These are phyloP conservation scores for Lypha dubia DNA, from an alignment of 2,888 invertebrate species.

Conservation along the genomic window DNA sequence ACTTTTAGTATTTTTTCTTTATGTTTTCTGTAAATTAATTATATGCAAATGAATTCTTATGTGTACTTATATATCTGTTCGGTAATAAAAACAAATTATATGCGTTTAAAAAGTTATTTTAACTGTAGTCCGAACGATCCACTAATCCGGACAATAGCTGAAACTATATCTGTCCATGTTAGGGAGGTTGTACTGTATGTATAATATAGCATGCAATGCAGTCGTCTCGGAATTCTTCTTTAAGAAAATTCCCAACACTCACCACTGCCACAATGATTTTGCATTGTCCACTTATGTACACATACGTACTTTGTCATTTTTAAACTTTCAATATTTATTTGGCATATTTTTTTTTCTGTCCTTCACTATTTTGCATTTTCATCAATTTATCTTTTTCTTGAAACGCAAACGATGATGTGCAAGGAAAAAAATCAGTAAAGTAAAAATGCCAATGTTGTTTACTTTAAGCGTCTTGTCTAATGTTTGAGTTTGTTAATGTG, in stretches of 20 bases:
- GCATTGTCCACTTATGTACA: slow-evolving; percentile 80
- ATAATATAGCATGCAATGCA: neutral
- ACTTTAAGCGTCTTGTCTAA: slow-evolving; percentile 65
- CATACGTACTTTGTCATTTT: slow-evolving; percentile 53
- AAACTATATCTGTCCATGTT: too few relatives aligned
- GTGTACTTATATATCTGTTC: too few relatives aligned
- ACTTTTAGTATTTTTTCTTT: too few relatives aligned
- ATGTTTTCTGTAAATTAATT: too few relatives aligned
- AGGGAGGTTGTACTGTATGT: too few relatives aligned
- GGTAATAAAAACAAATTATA: too few relatives aligned
- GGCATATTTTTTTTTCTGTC: slow-evolving; percentile 52
- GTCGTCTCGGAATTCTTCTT: neutral
- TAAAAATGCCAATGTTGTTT: slow-evolving; percentile 63
- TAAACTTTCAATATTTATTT: slow-evolving; percentile 66
- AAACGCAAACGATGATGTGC: slow-evolving; percentile 20
- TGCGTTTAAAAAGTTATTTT: neutral
- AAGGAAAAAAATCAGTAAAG: slow-evolving; percentile 52
- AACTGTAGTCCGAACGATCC: too few relatives aligned
- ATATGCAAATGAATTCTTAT: too few relatives aligned
- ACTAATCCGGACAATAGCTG: too few relatives aligned
- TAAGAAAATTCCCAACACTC: neutral
- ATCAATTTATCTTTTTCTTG: slow-evolving; percentile 78
- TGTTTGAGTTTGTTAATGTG: slow-evolving; percentile 75
- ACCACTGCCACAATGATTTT: slow-evolving; percentile 73
- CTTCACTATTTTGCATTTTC: slow-evolving; percentile 80